Evolutionary conservation across 2,888 invertebrate genomes (phyloP).

Genomic region (Diogma glabrata): DNA sequence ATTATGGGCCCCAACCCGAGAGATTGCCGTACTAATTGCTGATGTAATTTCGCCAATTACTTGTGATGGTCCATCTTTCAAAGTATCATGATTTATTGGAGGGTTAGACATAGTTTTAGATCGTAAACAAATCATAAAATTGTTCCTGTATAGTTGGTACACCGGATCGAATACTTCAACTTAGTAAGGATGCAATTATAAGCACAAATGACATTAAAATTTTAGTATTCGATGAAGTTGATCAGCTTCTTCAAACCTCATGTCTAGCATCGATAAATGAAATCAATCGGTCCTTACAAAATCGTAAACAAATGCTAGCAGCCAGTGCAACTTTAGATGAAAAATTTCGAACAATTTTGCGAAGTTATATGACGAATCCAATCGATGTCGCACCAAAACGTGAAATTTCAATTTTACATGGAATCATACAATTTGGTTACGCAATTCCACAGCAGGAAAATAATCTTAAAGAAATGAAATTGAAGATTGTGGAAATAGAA

Average conservation of each 20-base stretch:
- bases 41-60: constrained; percentile 7
- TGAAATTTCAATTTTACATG: constrained; percentile 57
- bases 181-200: constrained; percentile 58
- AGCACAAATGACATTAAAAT: constrained; percentile 49
- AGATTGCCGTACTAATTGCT: constrained; percentile 86
- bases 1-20: constrained; percentile 85
- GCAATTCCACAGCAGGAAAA: constrained; percentile 48
- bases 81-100: constrained; percentile 74
- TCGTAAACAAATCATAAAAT: constrained; percentile 49
- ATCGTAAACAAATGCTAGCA: constrained; percentile 77
- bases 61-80: constrained; percentile 32
- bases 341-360: constrained; percentile 55
- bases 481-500: constrained; percentile 53
- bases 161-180: constrained; percentile 78
- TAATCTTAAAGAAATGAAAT: constrained; percentile 50
- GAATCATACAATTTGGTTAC: constrained; percentile 66
- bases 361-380: constrained; percentile 66
- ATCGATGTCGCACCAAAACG: constrained; percentile 62
- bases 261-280: constrained; percentile 66
- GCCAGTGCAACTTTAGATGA: constrained; percentile 91
- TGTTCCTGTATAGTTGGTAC: constrained; percentile 84
- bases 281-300: constrained; percentile 61
- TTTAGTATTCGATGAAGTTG: constrained; percentile 93
- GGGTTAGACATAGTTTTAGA: constrained; percentile 67
- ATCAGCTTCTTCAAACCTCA: constrained; percentile 74